A percentile compares a stretch with the other conserved stretches of the same genome.
Conservation (phyloP, 2,797 vertebrate genomes). For the Hydrocynus forskahlii region DNA sequence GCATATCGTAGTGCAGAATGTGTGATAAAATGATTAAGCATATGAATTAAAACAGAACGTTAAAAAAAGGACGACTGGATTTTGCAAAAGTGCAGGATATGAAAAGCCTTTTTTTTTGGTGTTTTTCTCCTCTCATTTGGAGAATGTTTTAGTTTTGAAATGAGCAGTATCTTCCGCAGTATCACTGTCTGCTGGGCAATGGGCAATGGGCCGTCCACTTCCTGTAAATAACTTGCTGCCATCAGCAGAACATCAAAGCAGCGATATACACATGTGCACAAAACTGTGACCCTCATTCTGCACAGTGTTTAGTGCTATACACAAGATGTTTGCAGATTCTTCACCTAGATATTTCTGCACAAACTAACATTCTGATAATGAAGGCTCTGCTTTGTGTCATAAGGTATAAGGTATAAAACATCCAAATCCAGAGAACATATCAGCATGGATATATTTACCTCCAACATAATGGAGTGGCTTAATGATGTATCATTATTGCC, state of each 20-base stretch:
- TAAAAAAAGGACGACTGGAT: no score
- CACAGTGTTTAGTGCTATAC: conserved; percentile 60
- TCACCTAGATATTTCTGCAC: background rate
- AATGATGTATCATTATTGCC: no score
- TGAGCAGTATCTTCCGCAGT: conserved; percentile 24
- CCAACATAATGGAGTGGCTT: background rate
- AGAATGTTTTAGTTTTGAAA: conserved; percentile 39
- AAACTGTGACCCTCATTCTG: background rate
- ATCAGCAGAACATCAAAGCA: conserved; percentile 40
- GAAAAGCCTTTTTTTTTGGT: no score
- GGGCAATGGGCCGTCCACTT: conserved; percentile 48
- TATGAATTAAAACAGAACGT: background rate
- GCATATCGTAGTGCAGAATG: background rate
- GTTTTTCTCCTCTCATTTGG: background rate
- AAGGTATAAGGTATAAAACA: background rate
- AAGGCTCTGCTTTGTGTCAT: background rate
- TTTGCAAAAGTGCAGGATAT: no score
- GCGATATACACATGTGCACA: no score
- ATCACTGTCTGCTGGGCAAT: conserved; percentile 17
- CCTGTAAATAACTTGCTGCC: conserved; percentile 45
- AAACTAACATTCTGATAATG: background rate
- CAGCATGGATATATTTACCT: background rate
- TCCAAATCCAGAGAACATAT: background rate
- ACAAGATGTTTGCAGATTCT: conserved; percentile 53
- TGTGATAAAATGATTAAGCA: background rate